A percentile compares a stretch with the other conserved stretches of the same genome.
These are phyloP conservation scores for Drosophila lacteicornis DNA, from an alignment of 1,140 invertebrate species.

Conservation along the genomic window DNA sequence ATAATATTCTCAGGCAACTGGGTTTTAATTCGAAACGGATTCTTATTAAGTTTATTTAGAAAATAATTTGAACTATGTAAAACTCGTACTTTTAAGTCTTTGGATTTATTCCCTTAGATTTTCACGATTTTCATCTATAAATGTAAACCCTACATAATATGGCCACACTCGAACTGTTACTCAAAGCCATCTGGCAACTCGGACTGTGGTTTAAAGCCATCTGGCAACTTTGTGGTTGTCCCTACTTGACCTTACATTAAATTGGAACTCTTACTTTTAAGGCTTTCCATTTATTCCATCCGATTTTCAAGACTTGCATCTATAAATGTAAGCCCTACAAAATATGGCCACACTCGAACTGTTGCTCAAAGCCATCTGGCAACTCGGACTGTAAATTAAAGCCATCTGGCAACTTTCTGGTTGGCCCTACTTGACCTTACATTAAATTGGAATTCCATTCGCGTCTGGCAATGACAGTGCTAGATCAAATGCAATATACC, in stretches of 20 bases:
- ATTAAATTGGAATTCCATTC: constrained; percentile 26
- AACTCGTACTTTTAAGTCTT: not conserved
- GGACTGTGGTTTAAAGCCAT: not conserved
- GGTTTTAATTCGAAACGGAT: not conserved
- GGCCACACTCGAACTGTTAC: not conserved
- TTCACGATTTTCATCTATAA: too few relatives aligned
- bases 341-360: not conserved
- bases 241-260: constrained; percentile 18
- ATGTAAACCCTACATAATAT: too few relatives aligned
- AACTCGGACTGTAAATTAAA: not conserved
- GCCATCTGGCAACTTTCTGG: not conserved
- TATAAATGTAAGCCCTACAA: too few relatives aligned
- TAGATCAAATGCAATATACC: constrained; percentile 64
- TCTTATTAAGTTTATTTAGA: too few relatives aligned
- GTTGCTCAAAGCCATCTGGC: not conserved
- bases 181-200: not conserved
- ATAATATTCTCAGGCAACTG: not conserved
- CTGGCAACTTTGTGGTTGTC: not conserved
- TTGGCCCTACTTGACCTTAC: constrained; percentile 9
- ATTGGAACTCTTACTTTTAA: not conserved
- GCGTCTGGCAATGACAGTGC: constrained; percentile 28
- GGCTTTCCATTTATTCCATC: too few relatives aligned
- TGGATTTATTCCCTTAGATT: too few relatives aligned
- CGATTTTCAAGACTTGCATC: too few relatives aligned
- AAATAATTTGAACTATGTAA: not conserved